These are phyloP conservation scores for Drosophila anomalata DNA, from an alignment of 2,888 invertebrate genomes.

Conservation along the genomic window DNA sequence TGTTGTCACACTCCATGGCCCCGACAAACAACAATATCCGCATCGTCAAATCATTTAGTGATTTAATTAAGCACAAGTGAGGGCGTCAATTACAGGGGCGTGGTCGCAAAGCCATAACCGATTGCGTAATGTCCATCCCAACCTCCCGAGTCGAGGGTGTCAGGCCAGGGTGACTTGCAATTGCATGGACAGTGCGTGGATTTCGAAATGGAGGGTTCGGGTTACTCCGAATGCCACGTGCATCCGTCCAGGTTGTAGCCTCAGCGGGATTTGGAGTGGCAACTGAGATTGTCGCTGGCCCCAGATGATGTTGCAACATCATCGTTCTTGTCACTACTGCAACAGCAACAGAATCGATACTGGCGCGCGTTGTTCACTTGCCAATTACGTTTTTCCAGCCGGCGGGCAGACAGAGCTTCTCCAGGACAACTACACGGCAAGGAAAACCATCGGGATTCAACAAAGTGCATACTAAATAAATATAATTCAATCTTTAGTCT, in stretches of 20 bases:
- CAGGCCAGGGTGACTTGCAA: conserved; percentile 66
- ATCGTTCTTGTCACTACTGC: conserved; percentile 32
- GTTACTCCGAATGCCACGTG: conserved; percentile 22
- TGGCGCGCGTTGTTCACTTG: conserved; percentile 60
- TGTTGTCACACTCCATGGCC: conserved; percentile 28
- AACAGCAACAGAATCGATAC: conserved; percentile 6
- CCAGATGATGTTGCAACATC: conserved; percentile 17
- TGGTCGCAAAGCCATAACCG: conserved; percentile 37
- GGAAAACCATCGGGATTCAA: neutral
- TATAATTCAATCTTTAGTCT: neutral
- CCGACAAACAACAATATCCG: conserved; percentile 35
- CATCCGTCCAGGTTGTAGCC: conserved; percentile 17
- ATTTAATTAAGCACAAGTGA: conserved; percentile 74
- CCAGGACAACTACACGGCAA: conserved; percentile 7
- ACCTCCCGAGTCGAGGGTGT: no score
- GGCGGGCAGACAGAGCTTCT: conserved; percentile 26
- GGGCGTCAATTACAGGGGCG: conserved; percentile 44
- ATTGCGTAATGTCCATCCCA: conserved; percentile 8
- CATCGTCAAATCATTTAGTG: conserved; percentile 67
- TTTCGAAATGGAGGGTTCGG: neutral
- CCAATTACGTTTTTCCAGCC: conserved; percentile 61
- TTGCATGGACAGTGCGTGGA: conserved; percentile 19
- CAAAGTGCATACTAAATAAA: neutral
- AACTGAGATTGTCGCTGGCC: conserved; percentile 62
- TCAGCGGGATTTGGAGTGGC: conserved; percentile 54